A percentile compares a stretch with the other conserved stretches of the same genome.
Conservation (phyloP, 2,113 vertebrate species). For the Gobiocypris rarus region DNA sequence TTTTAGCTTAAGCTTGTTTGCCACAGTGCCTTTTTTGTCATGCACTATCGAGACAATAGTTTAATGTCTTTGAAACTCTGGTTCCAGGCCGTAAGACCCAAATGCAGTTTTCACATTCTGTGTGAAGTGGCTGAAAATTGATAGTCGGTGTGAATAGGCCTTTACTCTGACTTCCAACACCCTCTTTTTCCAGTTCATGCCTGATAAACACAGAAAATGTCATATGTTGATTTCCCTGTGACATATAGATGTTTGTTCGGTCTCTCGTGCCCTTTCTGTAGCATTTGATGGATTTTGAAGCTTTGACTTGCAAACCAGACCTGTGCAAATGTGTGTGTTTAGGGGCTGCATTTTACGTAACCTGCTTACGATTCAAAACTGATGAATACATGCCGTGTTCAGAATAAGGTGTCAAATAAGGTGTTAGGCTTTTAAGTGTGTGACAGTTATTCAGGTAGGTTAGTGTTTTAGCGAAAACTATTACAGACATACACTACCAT, state of each 20-base stretch:
- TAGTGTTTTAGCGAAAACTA: background rate
- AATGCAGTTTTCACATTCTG: background rate
- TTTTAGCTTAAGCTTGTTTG: background rate
- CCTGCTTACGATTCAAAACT: constrained; percentile 3
- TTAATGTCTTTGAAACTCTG: background rate
- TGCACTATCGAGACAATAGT: background rate
- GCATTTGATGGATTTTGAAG: constrained; percentile 1
- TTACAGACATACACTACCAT: background rate
- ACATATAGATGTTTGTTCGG: constrained; percentile 20
- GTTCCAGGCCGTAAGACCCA: background rate
- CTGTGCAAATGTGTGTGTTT: constrained; percentile 33
- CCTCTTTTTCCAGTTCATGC: too few species aligned
- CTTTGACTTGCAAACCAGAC: constrained; percentile 33
- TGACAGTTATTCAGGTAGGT: background rate
- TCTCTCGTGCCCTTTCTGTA: constrained; percentile 19
- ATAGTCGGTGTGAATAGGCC: background rate
- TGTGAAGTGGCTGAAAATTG: background rate
- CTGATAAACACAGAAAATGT: constrained; percentile 19
- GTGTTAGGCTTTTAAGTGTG: background rate
- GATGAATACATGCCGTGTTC: background rate
- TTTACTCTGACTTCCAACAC: background rate
- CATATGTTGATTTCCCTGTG: constrained; percentile 34
- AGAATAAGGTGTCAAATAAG: background rate
- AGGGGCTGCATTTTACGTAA: background rate
- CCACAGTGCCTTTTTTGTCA: background rate